Conservation (phyloP, 2,888 invertebrate genomes). For the Patella ulyssiponensis region DNA sequence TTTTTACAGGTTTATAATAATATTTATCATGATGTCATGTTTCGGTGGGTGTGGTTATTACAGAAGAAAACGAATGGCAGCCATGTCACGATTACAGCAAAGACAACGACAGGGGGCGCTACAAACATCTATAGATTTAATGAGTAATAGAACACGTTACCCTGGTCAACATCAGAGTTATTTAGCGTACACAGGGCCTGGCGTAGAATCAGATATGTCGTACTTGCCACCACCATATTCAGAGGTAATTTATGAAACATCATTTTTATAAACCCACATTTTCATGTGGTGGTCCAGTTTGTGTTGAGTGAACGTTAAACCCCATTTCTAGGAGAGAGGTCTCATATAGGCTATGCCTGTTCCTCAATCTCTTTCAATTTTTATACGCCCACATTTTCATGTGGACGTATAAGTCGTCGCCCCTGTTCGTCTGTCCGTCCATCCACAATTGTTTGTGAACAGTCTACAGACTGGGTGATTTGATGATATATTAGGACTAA, state of each 20-base stretch:
- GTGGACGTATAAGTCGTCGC: too few species aligned
- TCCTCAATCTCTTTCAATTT: too few species aligned
- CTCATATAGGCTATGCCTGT: too few species aligned
- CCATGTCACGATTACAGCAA: slow-evolving; percentile 32
- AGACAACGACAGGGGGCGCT: slow-evolving; percentile 22
- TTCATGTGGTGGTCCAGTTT: too few species aligned
- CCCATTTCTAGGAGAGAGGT: too few species aligned
- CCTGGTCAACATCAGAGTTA: slow-evolving; percentile 15
- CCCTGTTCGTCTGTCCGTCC: too few species aligned
- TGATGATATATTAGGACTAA: too few species aligned
- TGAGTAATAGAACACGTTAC: slow-evolving; percentile 26
- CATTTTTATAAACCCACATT: too few species aligned
- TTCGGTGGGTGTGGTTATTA: slow-evolving; percentile 70
- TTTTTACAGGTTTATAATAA: slow-evolving; percentile 57
- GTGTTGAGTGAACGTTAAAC: too few species aligned
- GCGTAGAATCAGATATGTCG: slow-evolving; percentile 10
- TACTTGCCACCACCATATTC: slow-evolving; percentile 27
- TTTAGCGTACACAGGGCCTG: slow-evolving; percentile 39
- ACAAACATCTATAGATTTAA: slow-evolving; percentile 15
- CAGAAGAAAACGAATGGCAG: slow-evolving; percentile 56
- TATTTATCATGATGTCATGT: slow-evolving; percentile 66
- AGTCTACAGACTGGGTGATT: too few species aligned
- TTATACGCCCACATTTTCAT: too few species aligned
- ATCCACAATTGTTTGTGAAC: too few species aligned
- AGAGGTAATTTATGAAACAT: slow-evolving; percentile 11